Evolutionary conservation across 37 sponge, comb jelly and placozoan genomes (phyloP).

Genomic region (Crambe crambe): DNA sequence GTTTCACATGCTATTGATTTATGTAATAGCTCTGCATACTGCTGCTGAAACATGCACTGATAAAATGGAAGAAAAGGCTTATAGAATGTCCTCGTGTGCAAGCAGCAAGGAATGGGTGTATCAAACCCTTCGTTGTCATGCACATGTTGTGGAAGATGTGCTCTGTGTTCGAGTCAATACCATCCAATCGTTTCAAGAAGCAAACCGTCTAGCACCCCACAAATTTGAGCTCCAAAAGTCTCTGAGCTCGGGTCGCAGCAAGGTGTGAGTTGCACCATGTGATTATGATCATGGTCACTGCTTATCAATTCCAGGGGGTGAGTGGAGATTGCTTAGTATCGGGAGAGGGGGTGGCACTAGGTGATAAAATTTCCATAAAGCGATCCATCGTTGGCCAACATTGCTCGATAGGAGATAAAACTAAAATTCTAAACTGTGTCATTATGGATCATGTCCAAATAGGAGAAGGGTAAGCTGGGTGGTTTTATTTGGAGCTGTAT

Average conservation of each 20-base stretch:
- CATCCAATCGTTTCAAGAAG: constrained; percentile 49
- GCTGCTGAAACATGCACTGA: constrained; percentile 22
- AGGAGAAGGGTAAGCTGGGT: constrained; percentile 61
- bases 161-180: constrained; percentile 77
- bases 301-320: too few species aligned
- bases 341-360: constrained; percentile 37
- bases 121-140: constrained; percentile 57
- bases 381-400: constrained; percentile 65
- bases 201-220: constrained; percentile 61
- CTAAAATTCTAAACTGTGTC: constrained; percentile 71
- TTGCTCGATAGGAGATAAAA: constrained; percentile 70
- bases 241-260: not conserved
- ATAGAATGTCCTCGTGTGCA: constrained; percentile 53
- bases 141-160: constrained; percentile 30
- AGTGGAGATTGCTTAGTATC: constrained; percentile 72
- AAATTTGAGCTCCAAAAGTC: not conserved
- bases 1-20: not conserved
- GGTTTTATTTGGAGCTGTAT: not conserved
- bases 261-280: constrained; percentile 1
- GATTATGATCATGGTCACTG: too few species aligned
- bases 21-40: constrained; percentile 7
- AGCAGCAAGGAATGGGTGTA: constrained; percentile 1
- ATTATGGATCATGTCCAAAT: constrained; percentile 90
- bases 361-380: constrained; percentile 75
- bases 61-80: constrained; percentile 49